Conservation (phyloP, 2,113 vertebrate species). For the Calidris pugnax region DNA sequence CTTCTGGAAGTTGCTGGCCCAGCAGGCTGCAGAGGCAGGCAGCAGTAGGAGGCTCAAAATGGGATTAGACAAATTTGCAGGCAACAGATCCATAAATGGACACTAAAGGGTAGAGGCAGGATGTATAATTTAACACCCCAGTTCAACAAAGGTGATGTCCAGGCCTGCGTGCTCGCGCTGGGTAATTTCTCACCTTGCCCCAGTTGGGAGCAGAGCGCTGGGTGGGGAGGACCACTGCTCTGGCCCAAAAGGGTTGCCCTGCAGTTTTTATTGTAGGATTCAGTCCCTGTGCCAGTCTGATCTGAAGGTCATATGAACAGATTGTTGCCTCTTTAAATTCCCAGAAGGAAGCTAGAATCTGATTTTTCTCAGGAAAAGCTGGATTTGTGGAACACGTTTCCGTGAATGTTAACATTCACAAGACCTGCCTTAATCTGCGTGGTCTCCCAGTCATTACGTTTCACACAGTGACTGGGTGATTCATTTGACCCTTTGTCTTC, state of each 20-base stretch:
- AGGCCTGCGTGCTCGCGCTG: background rate
- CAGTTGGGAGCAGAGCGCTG: background rate
- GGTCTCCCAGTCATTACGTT: background rate
- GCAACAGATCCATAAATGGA: background rate
- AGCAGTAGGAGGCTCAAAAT: background rate
- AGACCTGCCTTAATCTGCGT: background rate
- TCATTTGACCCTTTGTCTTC: background rate
- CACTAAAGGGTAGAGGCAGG: background rate
- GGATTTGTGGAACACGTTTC: conserved; percentile 1
- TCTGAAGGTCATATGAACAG: conserved; percentile 24
- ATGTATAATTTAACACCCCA: background rate
- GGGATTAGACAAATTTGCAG: background rate
- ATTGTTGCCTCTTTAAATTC: conserved; percentile 17
- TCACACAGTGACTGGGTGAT: background rate
- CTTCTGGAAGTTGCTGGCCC: background rate
- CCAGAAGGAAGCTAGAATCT: conserved; percentile 19
- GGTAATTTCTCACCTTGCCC: background rate
- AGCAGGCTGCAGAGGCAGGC: background rate
- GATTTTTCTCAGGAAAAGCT: conserved; percentile 3
- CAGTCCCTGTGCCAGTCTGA: background rate
- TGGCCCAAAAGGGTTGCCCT: background rate
- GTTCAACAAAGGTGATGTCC: background rate
- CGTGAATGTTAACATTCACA: background rate
- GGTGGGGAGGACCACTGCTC: background rate
- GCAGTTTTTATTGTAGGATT: background rate